phyloP scores from a whole-genome alignment of 2,113 vertebrate genomes.

The Onychostruthus taczanowskii region DNA sequence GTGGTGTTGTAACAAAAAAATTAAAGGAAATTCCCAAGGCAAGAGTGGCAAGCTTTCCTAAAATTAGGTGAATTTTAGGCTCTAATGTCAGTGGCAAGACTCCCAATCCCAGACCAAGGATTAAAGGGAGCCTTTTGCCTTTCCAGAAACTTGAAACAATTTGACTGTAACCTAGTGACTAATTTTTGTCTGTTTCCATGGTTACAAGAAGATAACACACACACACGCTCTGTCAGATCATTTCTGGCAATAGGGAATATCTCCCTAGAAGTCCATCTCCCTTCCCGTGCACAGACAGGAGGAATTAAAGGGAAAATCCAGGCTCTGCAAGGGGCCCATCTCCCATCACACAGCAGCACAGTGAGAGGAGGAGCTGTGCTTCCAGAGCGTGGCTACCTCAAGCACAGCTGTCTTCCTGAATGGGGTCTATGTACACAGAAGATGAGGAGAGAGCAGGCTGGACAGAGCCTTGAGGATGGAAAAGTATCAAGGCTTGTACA shows the following conservation, averaged over 20 bases:
- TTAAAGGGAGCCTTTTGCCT: not conserved
- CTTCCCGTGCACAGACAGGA: not conserved
- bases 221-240: not conserved
- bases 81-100: not conserved
- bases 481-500: not conserved
- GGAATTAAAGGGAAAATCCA: not conserved
- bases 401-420: not conserved
- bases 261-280: not conserved
- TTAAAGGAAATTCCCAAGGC: not conserved
- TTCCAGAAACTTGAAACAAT: not conserved
- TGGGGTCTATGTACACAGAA: not conserved
- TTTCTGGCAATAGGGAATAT: not conserved
- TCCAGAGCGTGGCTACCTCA: not conserved
- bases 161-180: not conserved
- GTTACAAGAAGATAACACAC: conserved; percentile 21
- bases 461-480: not conserved
- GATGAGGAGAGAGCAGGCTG: not conserved
- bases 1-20: not conserved
- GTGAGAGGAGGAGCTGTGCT: not conserved
- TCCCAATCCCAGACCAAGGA: not conserved
- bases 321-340: not conserved
- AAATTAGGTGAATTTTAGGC: not conserved
- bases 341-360: not conserved
- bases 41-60: not conserved
- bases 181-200: not conserved